Evolutionary conservation across 2,797 vertebrate species (phyloP).

Genomic region (Otus scops): DNA sequence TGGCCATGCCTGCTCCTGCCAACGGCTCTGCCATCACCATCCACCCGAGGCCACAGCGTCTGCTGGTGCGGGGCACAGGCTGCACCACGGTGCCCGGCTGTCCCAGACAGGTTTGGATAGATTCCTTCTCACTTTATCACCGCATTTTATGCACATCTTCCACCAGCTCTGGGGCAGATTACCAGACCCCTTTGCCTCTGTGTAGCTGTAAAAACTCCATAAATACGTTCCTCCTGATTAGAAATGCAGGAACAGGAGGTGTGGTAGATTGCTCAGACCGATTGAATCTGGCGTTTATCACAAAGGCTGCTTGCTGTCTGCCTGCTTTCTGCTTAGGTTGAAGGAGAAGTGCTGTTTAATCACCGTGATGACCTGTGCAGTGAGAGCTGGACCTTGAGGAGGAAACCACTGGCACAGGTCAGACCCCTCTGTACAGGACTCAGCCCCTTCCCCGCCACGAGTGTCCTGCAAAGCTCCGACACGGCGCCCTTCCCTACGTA

Average conservation of each 20-base stretch:
- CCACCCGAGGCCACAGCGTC: accelerated
- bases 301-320: neutral
- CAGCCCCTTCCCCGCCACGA: neutral
- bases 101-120: neutral
- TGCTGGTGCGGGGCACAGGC: neutral
- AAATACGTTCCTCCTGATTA: neutral
- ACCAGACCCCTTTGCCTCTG: neutral
- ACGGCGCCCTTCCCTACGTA: conserved; percentile 29
- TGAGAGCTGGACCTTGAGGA: neutral
- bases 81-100: accelerated
- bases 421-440: accelerated
- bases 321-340: neutral
- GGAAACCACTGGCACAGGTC: neutral
- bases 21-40: neutral
- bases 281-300: neutral
- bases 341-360: neutral
- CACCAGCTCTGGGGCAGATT: neutral
- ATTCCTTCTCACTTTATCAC: neutral
- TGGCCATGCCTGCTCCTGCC: neutral
- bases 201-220: conserved; percentile 27
- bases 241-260: neutral
- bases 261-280: neutral
- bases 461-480: accelerated
- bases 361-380: accelerated
- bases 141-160: neutral